Base-by-base conservation (phyloP, 2,797 vertebrate genomes). In the Linurgus olivaceus region DNA sequence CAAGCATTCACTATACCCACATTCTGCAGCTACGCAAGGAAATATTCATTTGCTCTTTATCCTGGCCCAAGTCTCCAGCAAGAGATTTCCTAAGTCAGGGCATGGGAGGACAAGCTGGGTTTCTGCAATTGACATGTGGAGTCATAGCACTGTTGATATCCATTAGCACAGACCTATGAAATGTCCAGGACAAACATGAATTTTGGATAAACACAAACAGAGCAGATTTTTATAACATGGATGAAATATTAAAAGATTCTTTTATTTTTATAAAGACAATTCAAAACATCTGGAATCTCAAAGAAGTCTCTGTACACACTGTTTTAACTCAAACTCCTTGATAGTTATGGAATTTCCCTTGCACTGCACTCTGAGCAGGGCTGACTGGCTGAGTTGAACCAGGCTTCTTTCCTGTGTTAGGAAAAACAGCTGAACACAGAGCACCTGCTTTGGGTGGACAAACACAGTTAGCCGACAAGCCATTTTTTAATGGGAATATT, bases 231-330 rank as follows among this genome's bases (percentile, higher is more conserved):
- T 72, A 24, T 74, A 73, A 91, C 2, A 5, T 29, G 71, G 66
- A 90, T 70, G 35, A 81, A 84, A 58, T 73, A 84, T 84, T 88
- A 92, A 59, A 95, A 73, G 52, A 58, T 68, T 4, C 3, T 47
- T 93, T 95, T 68, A 58, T 75, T 94, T 93, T 94, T 75, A 74
- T 44, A 55, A 81, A 84, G 76, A 62, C 62, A 78, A 94, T 88
- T 68, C 8, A 21, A 93, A 96, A 86, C 76, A 94, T 95, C 90
- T 96, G 95, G 91, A 93, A 84, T 86, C 66, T 86, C 61, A 40
- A 80, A 16, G 37, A 67, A 83, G 10, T 59, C 50, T 86, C 85
- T 33, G 16, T 59, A 91, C 3, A 16, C 44, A 25, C 26, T 74
- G 44, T 78, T 93, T 84, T 70, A 90, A 88, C 47, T 55, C 66